A percentile compares a stretch with the other conserved stretches of the same genome.
phyloP scores from a whole-genome alignment of 2,888 invertebrate genomes.

The Smittia aterrima region DNA sequence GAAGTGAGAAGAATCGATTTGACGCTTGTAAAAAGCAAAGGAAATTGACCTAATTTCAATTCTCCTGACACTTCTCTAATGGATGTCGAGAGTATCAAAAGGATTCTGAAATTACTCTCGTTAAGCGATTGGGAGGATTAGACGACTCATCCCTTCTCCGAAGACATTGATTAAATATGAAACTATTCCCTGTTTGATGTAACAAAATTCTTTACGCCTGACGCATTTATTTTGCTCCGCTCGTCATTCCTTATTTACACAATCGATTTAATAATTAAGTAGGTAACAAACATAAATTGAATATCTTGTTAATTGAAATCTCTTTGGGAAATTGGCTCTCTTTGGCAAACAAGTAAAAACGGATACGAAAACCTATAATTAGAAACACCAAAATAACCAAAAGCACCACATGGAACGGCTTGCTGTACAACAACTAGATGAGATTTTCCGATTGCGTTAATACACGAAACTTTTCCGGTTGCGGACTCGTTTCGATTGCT shows the following conservation, averaged over 20 bases:
- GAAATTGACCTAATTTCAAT: no score
- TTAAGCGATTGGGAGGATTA: no score
- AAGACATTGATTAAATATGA: no score
- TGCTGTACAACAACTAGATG: background rate
- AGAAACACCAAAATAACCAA: background rate
- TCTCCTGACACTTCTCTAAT: no score
- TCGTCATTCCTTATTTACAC: background rate
- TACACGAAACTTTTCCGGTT: background rate
- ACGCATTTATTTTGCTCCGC: background rate
- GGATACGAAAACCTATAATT: background rate
- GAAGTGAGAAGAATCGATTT: no score
- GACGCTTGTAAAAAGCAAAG: no score
- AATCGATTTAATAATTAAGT: slow-evolving; percentile 10
- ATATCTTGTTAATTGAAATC: background rate
- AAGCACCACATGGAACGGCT: background rate
- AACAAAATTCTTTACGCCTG: background rate
- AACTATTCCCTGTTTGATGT: no score
- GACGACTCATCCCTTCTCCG: no score
- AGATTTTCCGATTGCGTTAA: background rate
- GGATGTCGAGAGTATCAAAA: no score
- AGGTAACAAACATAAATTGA: background rate
- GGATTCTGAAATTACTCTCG: no score
- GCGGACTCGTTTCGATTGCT: background rate
- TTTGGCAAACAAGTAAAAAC: background rate
- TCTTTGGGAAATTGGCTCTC: background rate